Base-by-base conservation (phyloP, 2,113 vertebrate species). In the Acanthisitta chloris region DNA sequence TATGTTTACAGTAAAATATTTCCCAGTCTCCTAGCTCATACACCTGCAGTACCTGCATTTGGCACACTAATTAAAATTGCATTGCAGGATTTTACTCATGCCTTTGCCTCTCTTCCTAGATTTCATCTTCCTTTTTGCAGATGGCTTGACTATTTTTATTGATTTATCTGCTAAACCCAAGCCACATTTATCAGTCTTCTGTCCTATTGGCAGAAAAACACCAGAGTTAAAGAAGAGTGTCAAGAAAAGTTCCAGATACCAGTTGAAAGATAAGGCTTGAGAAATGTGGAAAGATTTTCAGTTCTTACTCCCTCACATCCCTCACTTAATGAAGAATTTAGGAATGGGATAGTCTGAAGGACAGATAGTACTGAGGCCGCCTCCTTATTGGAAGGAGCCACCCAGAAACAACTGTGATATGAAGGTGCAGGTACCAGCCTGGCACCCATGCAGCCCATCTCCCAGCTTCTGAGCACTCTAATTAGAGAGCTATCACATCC, bases 1-100 rank as follows among this genome's bases (percentile, higher is more conserved):
- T 92, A 88, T 82, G 81, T 84, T 91, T 94, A 84, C 93, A 66
- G 57, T 64, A 90, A 94, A 95, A 92, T 93, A 96, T 70, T 83
- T 94, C 92, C 81, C 51, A 38, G 49, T 81, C 87, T 94, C 64
- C 74, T 69, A 14, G 59, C 83, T 91, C 62, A 26, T 57, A 79
- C 55, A 77, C 86, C 91, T 94, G 95, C 90, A 78, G 70, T 95
- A 91, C 94, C 93, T 88, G 92, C 76, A 81, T 76, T 83, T 88
- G 88, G 69, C 58, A 91, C 5, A 42, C 82, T 91, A 83, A 89
- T 91, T 96, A 95, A 94, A 96, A 94, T 46, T 55, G 64, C 90
- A 88, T 77, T 55, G n/a, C 43, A 52, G 85, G 67, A 42, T 79
- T 95, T 88, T 89, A 94, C 85, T 83, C 40, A 36, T 34, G 61